Percentiles rank a stretch among this genome's conserved stretches.
Evolutionary conservation across 2,797 vertebrate genomes (phyloP).

Genomic region (Psittacula echo): DNA sequence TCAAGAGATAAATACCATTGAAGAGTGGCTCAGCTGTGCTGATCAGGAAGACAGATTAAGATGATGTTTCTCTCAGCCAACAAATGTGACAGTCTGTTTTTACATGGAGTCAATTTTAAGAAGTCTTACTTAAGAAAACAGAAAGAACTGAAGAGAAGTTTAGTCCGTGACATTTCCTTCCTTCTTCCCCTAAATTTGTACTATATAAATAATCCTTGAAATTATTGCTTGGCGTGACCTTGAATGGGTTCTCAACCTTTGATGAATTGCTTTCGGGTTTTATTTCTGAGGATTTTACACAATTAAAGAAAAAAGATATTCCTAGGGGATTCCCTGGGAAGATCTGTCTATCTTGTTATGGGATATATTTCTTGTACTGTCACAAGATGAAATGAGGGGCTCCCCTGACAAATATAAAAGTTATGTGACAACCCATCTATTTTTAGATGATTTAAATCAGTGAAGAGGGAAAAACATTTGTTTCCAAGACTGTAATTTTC

Average conservation of each 20-base stretch:
- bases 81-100: background rate
- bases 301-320: background rate
- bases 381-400: slow-evolving; percentile 50
- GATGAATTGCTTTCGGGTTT: slow-evolving; percentile 3
- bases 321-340: slow-evolving; percentile 42
- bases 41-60: background rate
- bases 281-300: background rate
- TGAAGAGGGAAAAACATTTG: slow-evolving; percentile 62
- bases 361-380: slow-evolving; percentile 24
- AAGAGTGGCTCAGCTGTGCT: background rate
- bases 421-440: slow-evolving; percentile 70
- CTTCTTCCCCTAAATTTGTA: background rate
- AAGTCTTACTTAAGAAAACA: slow-evolving; percentile 25
- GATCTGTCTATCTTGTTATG: slow-evolving; percentile 29
- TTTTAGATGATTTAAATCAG: slow-evolving; percentile 76
- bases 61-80: background rate
- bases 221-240: background rate
- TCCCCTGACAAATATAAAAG: slow-evolving; percentile 61
- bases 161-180: background rate
- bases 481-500: slow-evolving; percentile 79
- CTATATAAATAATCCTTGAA: slow-evolving; percentile 1
- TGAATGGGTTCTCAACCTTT: slow-evolving; percentile 25
- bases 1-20: background rate
- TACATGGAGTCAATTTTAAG: background rate
- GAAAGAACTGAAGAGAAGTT: background rate